Percentiles rank a stretch among this genome's conserved stretches.
Conservation (phyloP, 2,113 vertebrate genomes). For the Hirundichthys speculiger region DNA sequence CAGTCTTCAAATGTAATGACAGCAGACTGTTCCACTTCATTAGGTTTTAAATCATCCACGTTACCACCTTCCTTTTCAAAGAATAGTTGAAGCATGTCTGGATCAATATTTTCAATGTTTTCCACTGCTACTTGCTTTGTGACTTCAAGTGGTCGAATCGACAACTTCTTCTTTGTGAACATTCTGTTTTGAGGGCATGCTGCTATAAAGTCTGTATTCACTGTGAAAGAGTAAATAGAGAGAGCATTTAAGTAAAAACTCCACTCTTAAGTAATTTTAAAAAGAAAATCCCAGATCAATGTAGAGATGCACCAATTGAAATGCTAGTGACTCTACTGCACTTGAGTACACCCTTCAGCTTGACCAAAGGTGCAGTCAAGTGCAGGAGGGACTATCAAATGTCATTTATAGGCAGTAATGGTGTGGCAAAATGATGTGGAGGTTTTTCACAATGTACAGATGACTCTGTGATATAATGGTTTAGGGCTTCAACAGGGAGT, state of each 20-base stretch:
- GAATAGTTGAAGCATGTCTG: constrained; percentile 75
- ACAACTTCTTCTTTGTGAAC: constrained; percentile 73
- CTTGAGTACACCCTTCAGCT: too few species aligned
- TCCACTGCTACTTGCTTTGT: constrained; percentile 82
- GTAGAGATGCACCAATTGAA: too few species aligned
- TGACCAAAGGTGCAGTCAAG: too few species aligned
- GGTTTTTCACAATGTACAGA: too few species aligned
- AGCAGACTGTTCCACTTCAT: constrained; percentile 79
- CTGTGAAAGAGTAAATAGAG: constrained; percentile 65
- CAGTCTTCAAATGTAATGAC: constrained; percentile 82
- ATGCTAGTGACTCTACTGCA: too few species aligned
- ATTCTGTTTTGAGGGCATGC: constrained; percentile 64
- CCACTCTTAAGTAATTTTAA: too few species aligned
- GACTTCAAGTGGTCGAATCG: constrained; percentile 78
- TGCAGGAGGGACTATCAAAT: too few species aligned
- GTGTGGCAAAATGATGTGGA: too few species aligned
- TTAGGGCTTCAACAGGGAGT: too few species aligned
- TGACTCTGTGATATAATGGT: too few species aligned
- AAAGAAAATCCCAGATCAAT: too few species aligned
- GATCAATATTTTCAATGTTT: constrained; percentile 64
- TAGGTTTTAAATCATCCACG: constrained; percentile 54
- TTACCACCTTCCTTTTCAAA: constrained; percentile 83
- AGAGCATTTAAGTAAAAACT: background rate
- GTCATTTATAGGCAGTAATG: too few species aligned
- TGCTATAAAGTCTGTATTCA: constrained; percentile 68